Evolutionary conservation across 2,888 invertebrate species (phyloP), one percentile per base, ranked within the genome.

Genomic region (Malthinus flaveolus): DNA sequence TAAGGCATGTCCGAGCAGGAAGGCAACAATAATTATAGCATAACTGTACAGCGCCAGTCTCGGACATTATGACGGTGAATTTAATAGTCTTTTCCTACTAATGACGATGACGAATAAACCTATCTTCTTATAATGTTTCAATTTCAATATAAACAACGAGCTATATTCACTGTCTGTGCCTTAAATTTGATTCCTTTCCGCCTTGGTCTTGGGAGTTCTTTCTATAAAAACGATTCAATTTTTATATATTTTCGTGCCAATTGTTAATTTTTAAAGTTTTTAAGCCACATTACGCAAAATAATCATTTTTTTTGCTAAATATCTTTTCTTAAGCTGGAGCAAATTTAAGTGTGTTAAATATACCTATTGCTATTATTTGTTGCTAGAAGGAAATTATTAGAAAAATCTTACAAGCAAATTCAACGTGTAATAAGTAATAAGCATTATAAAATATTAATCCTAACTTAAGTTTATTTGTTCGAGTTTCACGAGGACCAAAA

Each of bases 151-250:
- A 57, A 62, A 60, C 52, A 62, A 59, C 49, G 44, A 49, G 31
- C 48, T 48, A 53, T 53, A 64, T 67, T 78, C 77, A 80, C 74
- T 81, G 80, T 68, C 81, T 75, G 71, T 81, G 80, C 73, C 80
- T 77, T 63, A 81, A 71, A 66, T 79, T 80, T 50, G 78, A 73
- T 58, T 80, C 80, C 73, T 81, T 81, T 59, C 78, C 79, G 62
- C 78, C 80, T 64, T 80, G 78, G 69, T 80, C 80, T 34, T 79
- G 79, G 32, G 80, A 80, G 65, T 80, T 78, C 71, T 81, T 81
- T 73, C 81, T 81, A 71, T 35, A 78, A 78, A 61, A 56, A 52
- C 49, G 47, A 37, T 39, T 12, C 8, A 49, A 10, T 46, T 10
- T 10, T 60, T 57, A 49, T 9, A 1, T 8, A 39, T 9, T 42